phyloP scores from a whole-genome alignment of 2,797 vertebrate species.

The Coregonus suidteri region DNA sequence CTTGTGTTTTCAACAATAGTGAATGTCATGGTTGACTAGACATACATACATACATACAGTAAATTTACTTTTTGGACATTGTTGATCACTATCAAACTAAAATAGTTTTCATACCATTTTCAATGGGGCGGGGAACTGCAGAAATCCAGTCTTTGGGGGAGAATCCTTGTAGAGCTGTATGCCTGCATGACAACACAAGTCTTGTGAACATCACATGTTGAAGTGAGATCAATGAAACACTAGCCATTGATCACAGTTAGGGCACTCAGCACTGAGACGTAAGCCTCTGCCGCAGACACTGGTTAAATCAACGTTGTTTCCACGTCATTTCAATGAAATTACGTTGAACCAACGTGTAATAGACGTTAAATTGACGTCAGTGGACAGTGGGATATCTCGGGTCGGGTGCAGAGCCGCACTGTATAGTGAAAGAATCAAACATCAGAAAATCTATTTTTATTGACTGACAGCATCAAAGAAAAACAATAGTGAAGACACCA shows the following conservation, averaged over 20 bases:
- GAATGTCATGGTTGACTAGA: background rate
- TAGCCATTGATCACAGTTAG: background rate
- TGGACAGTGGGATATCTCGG: too few species aligned
- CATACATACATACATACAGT: background rate
- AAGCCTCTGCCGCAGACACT: too few species aligned
- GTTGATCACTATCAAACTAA: background rate
- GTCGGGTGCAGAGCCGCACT: background rate
- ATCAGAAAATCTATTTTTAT: background rate
- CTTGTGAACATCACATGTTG: background rate
- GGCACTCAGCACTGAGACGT: background rate
- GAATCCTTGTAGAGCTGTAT: slow-evolving; percentile 8
- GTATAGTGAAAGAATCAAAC: background rate
- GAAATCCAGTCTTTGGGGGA: background rate
- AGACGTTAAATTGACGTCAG: too few species aligned
- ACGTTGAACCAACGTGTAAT: too few species aligned
- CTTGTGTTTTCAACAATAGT: background rate
- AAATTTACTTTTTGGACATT: background rate
- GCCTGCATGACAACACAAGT: slow-evolving; percentile 26
- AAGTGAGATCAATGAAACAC: background rate
- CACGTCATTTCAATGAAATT: too few species aligned
- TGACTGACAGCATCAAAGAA: background rate
- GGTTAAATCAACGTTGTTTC: too few species aligned
- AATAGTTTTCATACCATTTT: slow-evolving; percentile 41
- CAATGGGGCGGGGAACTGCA: background rate
- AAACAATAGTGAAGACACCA: background rate